Base-by-base conservation (phyloP, 2,113 vertebrate species). In the Caretta caretta region DNA sequence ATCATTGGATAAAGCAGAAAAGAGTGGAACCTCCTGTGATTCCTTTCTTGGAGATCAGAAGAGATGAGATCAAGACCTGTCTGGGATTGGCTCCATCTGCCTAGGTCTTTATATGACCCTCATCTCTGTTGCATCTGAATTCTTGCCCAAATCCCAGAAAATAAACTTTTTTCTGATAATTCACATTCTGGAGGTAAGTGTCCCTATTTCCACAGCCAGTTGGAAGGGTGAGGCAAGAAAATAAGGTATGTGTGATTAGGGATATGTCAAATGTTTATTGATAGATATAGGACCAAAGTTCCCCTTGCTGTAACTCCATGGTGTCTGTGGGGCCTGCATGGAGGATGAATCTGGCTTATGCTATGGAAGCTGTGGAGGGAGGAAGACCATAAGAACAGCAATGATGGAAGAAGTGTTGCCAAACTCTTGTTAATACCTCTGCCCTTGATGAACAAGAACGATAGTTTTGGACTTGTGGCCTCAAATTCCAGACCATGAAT, bases 321-420 rank as follows among this genome's bases (percentile, higher is more conserved):
- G 83, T 91, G 54, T 2, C 87, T 13, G 87, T 96, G 93, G 93
- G 96, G 94, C 87, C 89, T 93, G 87, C 38, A 90, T 93, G 79
- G 93, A 88, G 56, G 78, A 56, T 84, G 48, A 72, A 80, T 85
- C 90, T 97, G 93, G 92, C 25, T 72, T 86, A 3, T 84, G 94
- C 83, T 72, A 88, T 95, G 8, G 0, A 91, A 86, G 76, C 89
- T 81, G 11, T 27, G 42, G 75, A 48, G 24, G 42, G 24, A 78
- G 25, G 42, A 78, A 78, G 42, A 46, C 46, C 6, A 7, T 88
- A 91, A n/a, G 35, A 72, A 49, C 62, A 91, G 72, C 31, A 65
- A 8, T 78, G 31, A 83, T 49, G 87, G 53, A 80, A 42, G 42
- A 46, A 91, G 29, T 22, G 87, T 10, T 93, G 87, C 95, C 89